phyloP scores from a whole-genome alignment of 2,888 invertebrate genomes.

The Spilarctia lutea region DNA sequence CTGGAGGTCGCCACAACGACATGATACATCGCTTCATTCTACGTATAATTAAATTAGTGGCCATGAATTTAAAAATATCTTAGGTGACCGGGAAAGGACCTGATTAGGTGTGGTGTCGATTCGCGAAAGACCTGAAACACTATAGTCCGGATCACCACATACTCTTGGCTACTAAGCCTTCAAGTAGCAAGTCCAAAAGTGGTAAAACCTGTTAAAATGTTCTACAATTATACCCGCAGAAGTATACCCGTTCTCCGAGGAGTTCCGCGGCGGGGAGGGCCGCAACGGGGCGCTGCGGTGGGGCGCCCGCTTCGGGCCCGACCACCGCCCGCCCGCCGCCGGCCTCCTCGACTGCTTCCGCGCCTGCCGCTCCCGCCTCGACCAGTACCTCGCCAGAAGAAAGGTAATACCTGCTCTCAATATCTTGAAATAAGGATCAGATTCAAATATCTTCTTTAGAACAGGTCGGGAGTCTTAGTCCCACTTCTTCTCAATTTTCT shows the following conservation, averaged over 20 bases:
- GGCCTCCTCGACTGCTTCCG: constrained; percentile 92
- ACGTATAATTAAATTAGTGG: background rate
- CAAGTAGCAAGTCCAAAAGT: too few species aligned
- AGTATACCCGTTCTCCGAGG: constrained; percentile 88
- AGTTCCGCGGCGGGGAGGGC: constrained; percentile 73
- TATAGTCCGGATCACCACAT: too few species aligned
- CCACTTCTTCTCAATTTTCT: background rate
- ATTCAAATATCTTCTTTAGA: background rate
- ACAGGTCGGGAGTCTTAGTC: background rate
- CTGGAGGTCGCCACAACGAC: too few species aligned
- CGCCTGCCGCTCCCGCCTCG: constrained; percentile 90
- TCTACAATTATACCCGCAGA: constrained; percentile 63
- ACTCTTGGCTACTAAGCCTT: too few species aligned
- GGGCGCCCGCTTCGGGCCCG: constrained; percentile 80
- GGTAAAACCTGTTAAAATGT: background rate
- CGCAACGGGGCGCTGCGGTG: constrained; percentile 79
- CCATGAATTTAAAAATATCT: background rate
- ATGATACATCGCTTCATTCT: too few species aligned
- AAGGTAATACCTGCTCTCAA: constrained; percentile 83
- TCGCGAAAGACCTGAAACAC: too few species aligned
- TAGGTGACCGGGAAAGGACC: background rate
- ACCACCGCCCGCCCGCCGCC: constrained; percentile 78
- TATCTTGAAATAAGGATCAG: background rate
- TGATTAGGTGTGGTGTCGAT: too few species aligned
- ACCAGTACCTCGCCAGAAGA: constrained; percentile 93